Percentiles rank a stretch among this genome's conserved stretches.
phyloP scores from a whole-genome alignment of 1,140 invertebrate genomes.

The Drosophila orena region DNA sequence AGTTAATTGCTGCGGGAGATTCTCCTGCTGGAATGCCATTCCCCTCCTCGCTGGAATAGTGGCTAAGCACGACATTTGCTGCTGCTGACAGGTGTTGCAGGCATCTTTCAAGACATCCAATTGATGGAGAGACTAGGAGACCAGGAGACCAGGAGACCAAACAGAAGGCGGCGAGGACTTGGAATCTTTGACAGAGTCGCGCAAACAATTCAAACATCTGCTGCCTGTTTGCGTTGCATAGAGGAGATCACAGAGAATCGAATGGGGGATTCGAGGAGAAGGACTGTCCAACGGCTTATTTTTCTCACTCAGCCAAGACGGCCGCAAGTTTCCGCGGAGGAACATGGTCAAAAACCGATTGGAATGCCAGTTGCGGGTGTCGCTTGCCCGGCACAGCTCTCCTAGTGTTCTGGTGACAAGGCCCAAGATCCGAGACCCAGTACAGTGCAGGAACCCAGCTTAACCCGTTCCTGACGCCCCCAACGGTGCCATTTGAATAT shows the following conservation, averaged over 20 bases:
- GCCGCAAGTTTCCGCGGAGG: slow-evolving; percentile 47
- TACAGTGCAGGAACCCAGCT: slow-evolving; percentile 10
- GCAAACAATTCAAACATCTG: slow-evolving; percentile 76
- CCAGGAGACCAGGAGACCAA: neutral
- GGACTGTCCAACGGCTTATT: slow-evolving; percentile 57
- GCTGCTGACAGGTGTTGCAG: slow-evolving; percentile 62
- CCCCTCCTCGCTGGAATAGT: slow-evolving; percentile 10
- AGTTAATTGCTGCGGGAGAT: slow-evolving; percentile 47
- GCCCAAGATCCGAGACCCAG: slow-evolving; percentile 32
- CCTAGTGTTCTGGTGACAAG: slow-evolving; percentile 44
- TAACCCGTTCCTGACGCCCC: slow-evolving; percentile 44
- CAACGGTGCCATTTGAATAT: slow-evolving; percentile 78
- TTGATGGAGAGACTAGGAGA: slow-evolving; percentile 16
- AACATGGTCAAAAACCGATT: slow-evolving; percentile 73
- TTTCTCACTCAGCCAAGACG: slow-evolving; percentile 62
- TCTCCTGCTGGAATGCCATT: slow-evolving; percentile 13
- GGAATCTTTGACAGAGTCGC: slow-evolving; percentile 64
- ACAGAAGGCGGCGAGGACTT: slow-evolving; percentile 26
- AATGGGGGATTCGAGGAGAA: neutral
- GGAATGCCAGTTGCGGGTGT: slow-evolving; percentile 72
- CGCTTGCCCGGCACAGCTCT: slow-evolving; percentile 17
- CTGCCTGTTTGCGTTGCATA: slow-evolving; percentile 50
- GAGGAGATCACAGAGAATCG: slow-evolving; percentile 13
- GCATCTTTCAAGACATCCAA: slow-evolving; percentile 67
- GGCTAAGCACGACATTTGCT: slow-evolving; percentile 15